Evolutionary conservation across 2,797 vertebrate species (phyloP).

Genomic region (Enteromius fasciolatus): DNA sequence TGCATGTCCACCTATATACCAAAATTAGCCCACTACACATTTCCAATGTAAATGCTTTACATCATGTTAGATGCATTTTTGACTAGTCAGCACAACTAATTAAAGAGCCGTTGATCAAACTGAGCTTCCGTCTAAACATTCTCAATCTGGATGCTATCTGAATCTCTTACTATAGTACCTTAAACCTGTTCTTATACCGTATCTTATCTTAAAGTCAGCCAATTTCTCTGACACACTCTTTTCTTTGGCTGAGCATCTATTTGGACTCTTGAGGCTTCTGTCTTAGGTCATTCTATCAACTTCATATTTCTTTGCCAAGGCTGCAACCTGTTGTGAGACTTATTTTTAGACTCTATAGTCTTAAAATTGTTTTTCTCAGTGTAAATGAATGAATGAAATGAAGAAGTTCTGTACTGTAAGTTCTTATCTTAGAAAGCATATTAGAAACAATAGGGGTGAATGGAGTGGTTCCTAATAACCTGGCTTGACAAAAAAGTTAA

Average conservation of each 20-base stretch:
- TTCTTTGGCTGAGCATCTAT: not conserved
- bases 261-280: not conserved
- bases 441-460: not conserved
- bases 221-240: not conserved
- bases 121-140: not conserved
- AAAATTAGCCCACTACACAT: not conserved
- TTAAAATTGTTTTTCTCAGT: not conserved
- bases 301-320: not conserved
- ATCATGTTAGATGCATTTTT: not conserved
- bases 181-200: not conserved
- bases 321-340: not conserved
- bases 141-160: not conserved
- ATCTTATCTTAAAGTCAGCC: not conserved
- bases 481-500: not conserved
- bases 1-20: not conserved
- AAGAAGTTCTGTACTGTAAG: not conserved
- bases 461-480: not conserved
- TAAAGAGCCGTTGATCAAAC: not conserved
- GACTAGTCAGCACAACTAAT: not conserved
- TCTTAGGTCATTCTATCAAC: not conserved
- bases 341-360: not conserved
- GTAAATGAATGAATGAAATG: not conserved
- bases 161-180: not conserved
- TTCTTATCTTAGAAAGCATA: not conserved
- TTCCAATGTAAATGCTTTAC: not conserved